A percentile compares a stretch with the other conserved stretches of the same genome.
phyloP scores from a whole-genome alignment of 2,113 vertebrate species.

The Benitochromis conjunctus region DNA sequence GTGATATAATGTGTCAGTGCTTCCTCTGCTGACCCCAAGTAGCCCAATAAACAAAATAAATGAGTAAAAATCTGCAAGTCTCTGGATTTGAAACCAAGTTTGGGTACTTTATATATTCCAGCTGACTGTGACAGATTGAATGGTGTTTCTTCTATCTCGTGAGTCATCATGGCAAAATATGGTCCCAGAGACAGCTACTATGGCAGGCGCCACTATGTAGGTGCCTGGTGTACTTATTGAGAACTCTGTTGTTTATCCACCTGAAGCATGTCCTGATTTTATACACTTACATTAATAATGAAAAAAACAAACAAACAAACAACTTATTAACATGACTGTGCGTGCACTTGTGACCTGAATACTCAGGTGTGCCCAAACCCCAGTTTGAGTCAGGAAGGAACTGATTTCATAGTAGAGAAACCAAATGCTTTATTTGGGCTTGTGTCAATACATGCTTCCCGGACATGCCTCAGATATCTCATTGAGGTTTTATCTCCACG shows the following conservation, averaged over 20 bases:
- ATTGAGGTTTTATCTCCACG: slow-evolving; percentile 29
- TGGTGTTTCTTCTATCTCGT: not conserved
- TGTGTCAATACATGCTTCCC: not conserved
- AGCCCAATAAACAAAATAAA: not conserved
- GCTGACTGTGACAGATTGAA: not conserved
- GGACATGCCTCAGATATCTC: slow-evolving; percentile 43
- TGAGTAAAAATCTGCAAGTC: not conserved
- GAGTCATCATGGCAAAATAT: not conserved
- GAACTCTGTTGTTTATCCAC: not conserved
- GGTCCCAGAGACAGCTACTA: not conserved
- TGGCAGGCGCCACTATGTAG: not conserved
- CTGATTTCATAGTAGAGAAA: slow-evolving; percentile 4
- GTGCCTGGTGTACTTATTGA: not conserved
- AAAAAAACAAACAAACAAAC: not conserved
- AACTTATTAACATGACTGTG: not conserved
- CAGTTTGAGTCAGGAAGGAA: slow-evolving; percentile 11
- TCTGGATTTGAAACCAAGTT: not conserved
- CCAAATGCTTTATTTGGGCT: slow-evolving; percentile 32
- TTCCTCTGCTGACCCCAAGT: not conserved
- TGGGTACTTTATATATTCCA: not conserved
- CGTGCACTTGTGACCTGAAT: not conserved
- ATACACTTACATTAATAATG: not conserved
- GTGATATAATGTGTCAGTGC: not conserved
- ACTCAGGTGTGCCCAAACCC: not conserved
- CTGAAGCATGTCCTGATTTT: not conserved